Conservation (phyloP, 2,888 invertebrate genomes). For the Byasa hedistus region DNA sequence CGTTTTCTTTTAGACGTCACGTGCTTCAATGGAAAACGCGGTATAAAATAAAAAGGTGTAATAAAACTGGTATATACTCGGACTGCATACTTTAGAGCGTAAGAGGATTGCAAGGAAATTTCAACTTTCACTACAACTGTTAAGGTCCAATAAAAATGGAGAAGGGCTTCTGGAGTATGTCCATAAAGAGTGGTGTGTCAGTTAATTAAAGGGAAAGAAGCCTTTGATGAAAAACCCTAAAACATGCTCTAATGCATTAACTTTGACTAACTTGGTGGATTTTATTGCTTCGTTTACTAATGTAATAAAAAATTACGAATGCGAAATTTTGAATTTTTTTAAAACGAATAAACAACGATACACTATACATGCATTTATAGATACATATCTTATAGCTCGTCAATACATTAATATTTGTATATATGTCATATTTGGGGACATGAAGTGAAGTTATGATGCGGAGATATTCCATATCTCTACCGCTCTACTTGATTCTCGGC, state of each 20-base stretch:
- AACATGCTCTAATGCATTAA: constrained; percentile 44
- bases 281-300: constrained; percentile 35
- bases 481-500: no score
- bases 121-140: constrained; percentile 35
- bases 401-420: no score
- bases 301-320: constrained; percentile 16
- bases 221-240: constrained; percentile 67
- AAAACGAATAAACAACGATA: neutral
- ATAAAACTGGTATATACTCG: constrained; percentile 45
- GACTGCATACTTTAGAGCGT: constrained; percentile 22
- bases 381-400: no score
- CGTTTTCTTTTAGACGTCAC: neutral
- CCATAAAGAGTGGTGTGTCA: constrained; percentile 58
- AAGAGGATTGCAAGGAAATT: neutral
- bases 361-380: no score
- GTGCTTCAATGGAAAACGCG: constrained; percentile 44
- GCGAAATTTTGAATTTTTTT: neutral
- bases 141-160: neutral
- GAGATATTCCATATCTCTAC: no score
- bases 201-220: constrained; percentile 71
- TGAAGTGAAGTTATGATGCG: no score
- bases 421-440: no score
- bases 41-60: constrained; percentile 30
- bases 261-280: constrained; percentile 45
- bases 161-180: constrained; percentile 16